Base-by-base conservation (phyloP, 2,888 invertebrate species). In the Epinotia nisella region DNA sequence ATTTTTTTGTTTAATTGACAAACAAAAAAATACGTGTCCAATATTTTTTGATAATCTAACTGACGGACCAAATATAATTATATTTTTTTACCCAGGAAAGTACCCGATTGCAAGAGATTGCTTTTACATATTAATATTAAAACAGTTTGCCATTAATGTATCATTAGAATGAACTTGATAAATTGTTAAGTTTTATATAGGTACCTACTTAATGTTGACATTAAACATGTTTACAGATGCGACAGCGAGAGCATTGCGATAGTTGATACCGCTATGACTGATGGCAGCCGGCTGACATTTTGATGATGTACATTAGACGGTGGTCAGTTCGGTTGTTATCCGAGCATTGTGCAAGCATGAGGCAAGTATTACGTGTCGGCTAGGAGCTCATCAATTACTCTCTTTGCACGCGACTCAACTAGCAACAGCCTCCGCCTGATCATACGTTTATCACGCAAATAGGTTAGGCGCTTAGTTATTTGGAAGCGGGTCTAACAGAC, bases 341-440 rank as follows among this genome's bases (percentile, higher is more conserved):
- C n/a, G 62, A 41, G 49, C 49, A 72, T 78, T 76, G 78, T 75
- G 78, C 77, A 75, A 69, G 56, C 49, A 56, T 75, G 77, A 75
- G 72, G 76, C 72, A 78, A 78, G 68, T 60, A 72, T 79, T 79
- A 79, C 79, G 78, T 78, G 76, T 76, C 71, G 51, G 74, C 56
- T 45, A 60, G 74, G 77, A 75, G 75, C 78, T 77, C 79, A 78
- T 79, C 79, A 78, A 79, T 79, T 79, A 78, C 77, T 75, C 76
- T 78, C 77, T 66, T 76, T 70, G 75, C 75, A 76, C 72, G 75
- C 67, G 67, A 71, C 67, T 70, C 29, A 67, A 29, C 29, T 51
- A 51, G 49, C 7, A 56, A 62, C 29, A 62, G 9, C 13, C 39
- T 55, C 29, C 39, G 35, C 29, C 39, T 55, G 45, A 39, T 39